Conservation (phyloP, 64 coral and sea anemone species). For the Montipora cactus region DNA sequence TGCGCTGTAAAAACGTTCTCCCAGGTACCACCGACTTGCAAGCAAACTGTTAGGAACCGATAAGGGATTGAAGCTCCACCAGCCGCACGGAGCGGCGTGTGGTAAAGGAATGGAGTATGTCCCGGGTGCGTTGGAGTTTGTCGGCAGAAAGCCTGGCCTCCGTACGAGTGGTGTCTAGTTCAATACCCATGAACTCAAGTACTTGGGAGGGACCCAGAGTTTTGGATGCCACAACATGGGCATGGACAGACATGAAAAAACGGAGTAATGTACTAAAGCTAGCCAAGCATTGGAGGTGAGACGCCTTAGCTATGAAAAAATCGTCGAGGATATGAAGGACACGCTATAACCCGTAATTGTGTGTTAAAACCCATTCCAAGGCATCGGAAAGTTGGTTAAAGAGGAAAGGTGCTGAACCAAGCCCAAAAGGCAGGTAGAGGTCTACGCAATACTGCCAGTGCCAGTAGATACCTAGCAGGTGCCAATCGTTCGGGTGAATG, state of each 20-base stretch:
- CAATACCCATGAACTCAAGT: slow-evolving; percentile 38
- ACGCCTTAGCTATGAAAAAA: neutral
- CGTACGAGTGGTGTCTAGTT: neutral
- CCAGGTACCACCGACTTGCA: neutral
- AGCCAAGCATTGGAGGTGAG: neutral
- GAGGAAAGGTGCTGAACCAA: neutral
- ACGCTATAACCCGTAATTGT: neutral
- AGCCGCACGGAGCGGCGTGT: no score
- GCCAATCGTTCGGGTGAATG: neutral
- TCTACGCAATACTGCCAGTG: neutral
- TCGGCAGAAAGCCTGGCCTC: neutral
- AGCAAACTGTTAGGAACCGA: no score
- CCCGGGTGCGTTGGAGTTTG: neutral
- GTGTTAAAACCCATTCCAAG: slow-evolving; percentile 17
- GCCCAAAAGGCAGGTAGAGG: slow-evolving; percentile 21
- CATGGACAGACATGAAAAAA: neutral
- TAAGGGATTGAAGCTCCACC: no score
- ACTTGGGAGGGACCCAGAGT: slow-evolving; percentile 5
- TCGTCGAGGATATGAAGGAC: slow-evolving; percentile 35
- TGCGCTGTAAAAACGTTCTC: neutral
- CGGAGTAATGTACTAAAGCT: neutral
- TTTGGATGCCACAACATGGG: neutral
- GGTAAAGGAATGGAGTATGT: no score
- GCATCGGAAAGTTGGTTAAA: slow-evolving; percentile 32
- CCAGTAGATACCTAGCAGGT: neutral